Percentiles rank a stretch among this genome's conserved stretches.
Conservation (phyloP, 2,888 invertebrate species). For the Melieria omissa region DNA sequence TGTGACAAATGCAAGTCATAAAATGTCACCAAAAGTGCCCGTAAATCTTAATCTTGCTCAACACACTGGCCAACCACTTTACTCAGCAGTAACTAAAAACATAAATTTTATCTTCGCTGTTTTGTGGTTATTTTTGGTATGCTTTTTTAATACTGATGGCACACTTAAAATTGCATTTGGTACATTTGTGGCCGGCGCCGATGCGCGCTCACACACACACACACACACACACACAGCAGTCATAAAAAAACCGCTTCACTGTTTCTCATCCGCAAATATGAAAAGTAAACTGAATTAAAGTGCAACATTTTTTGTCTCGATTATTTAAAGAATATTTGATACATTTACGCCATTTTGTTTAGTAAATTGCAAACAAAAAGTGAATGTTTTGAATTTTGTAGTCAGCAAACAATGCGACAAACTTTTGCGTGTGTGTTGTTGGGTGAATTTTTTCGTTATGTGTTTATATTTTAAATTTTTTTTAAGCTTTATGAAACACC, state of each 20-base stretch:
- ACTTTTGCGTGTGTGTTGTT: not conserved
- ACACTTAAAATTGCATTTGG: conserved; percentile 20
- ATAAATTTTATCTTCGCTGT: not conserved
- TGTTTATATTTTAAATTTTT: not conserved
- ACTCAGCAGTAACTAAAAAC: not conserved
- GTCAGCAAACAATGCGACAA: not conserved
- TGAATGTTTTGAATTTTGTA: not conserved
- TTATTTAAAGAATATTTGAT: conserved; percentile 11
- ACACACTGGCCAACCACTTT: too few species aligned
- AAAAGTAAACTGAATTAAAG: too few species aligned
- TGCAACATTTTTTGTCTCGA: too few species aligned
- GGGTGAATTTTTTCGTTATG: not conserved
- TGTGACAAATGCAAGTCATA: too few species aligned
- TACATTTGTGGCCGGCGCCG: not conserved
- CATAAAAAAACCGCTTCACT: too few species aligned
- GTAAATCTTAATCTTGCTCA: too few species aligned
- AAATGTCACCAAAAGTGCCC: too few species aligned
- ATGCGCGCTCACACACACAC: not conserved
- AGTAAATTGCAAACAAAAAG: not conserved
- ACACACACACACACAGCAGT: not conserved
- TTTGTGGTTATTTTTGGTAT: not conserved
- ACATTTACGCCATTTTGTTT: not conserved
- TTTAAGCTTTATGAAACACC: not conserved
- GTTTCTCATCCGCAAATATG: too few species aligned
- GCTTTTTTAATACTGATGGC: not conserved